Base-by-base conservation (phyloP, 2,888 invertebrate genomes). In the Leucania comma region DNA sequence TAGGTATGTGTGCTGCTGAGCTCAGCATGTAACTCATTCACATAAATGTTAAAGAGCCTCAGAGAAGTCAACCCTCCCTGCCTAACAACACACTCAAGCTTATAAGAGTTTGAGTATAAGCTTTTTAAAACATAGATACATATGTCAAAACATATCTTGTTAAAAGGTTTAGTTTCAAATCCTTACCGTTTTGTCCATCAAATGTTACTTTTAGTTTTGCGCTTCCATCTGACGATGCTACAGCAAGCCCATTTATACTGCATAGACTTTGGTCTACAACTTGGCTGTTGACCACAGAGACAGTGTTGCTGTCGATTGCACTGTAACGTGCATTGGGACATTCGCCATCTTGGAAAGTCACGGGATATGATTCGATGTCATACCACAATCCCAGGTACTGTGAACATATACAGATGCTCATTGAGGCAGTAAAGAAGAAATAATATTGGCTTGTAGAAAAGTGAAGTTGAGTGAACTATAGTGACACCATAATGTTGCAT, bases 141-240 rank as follows among this genome's bases (percentile, higher is more conserved):
- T 22, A 10, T 26, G 2, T 8, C 8, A 5, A 35, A 20, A n/a
- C 1, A 8, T n/a, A 48, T 9, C n/a, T n/a, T 9, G 46, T 48
- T 0, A 2, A 0, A 61, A 20, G 17, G 24, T 35, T 61, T 20
- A 8, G 12, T 42, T 32, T 57, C 3, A 46, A n/a, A 26, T 38
- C 20, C 75, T 72, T 51, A 81, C 82, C 38, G 6, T 46, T 93
- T 90, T 93, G 90, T 66, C 96, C 95, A 14, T 92, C 92, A 86
- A 97, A 97, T 42, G 96, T 96, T 91, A 97, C 97, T 0, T 96
- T 94, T 0, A 97, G 96, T n/a, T 97, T 94, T 58, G 96, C 97
- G 68, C 92, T 94, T 0, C 94, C 93, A 86, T 97, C 97, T 0
- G 96, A 96, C 29, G 96, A 74, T 5, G 65, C 81, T 2, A 87